These are phyloP conservation scores for Anisognathus igniventris DNA, from an alignment of 2,797 vertebrate species.

Conservation along the genomic window DNA sequence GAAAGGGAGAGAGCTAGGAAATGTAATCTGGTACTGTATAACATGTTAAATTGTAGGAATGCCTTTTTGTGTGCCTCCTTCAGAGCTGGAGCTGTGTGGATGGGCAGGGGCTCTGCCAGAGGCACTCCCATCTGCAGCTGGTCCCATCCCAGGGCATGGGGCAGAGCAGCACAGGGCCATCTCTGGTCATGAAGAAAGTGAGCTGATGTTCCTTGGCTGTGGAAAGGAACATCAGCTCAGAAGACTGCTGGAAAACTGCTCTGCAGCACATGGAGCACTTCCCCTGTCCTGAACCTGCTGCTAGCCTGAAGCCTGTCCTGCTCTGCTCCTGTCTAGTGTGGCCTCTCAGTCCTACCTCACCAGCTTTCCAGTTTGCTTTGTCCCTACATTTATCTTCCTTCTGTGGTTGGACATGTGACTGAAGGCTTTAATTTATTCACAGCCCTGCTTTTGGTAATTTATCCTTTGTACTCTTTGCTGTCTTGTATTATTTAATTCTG, in stretches of 20 bases:
- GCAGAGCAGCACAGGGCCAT: not conserved
- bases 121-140: not conserved
- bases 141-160: too few species aligned
- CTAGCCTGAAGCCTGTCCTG: not conserved
- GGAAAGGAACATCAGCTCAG: too few species aligned
- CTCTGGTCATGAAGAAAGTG: not conserved
- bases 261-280: fast-evolving
- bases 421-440: conserved; percentile 54
- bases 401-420: conserved; percentile 2
- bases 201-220: not conserved
- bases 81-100: not conserved
- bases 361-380: not conserved
- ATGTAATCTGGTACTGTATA: not conserved
- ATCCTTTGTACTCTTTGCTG: conserved; percentile 45
- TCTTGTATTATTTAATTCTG: conserved; percentile 57
- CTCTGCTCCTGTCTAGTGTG: not conserved
- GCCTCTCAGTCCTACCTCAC: not conserved
- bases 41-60: not conserved
- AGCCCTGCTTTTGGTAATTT: conserved; percentile 30
- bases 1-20: not conserved
- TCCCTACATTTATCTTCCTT: not conserved
- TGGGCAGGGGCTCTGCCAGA: not conserved
- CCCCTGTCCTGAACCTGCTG: not conserved
- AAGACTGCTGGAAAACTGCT: not conserved
- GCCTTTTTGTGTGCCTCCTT: not conserved